Evolutionary conservation across 2,797 vertebrate species (phyloP).

Genomic region (Enteromius trimaculatus): DNA sequence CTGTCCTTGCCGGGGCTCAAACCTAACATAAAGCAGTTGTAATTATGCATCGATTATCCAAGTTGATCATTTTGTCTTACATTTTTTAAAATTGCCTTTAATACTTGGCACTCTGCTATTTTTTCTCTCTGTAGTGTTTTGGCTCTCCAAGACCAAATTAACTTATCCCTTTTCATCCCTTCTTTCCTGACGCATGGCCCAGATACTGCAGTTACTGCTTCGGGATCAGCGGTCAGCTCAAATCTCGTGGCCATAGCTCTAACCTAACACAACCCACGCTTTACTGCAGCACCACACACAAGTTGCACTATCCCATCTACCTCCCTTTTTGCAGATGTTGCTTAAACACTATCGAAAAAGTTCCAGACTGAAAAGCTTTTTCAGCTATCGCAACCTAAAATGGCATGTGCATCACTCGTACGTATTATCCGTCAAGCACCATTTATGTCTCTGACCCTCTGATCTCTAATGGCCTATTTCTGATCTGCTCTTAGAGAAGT

Average conservation of each 20-base stretch:
- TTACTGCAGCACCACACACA: not conserved
- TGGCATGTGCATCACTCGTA: conserved; percentile 8
- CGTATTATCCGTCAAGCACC: conserved; percentile 12
- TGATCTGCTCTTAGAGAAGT: conserved; percentile 36
- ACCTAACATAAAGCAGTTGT: not conserved
- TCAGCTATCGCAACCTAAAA: not conserved
- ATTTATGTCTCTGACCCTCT: conserved; percentile 23
- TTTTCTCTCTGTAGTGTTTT: conserved; percentile 21
- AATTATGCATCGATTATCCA: not conserved
- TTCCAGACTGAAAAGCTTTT: not conserved
- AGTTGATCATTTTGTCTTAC: not conserved
- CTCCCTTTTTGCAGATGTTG: not conserved
- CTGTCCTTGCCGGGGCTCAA: not conserved
- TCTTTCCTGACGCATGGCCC: conserved; percentile 27
- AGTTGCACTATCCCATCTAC: not conserved
- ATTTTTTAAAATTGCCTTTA: not conserved
- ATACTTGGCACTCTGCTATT: conserved; percentile 23
- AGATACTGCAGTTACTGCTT: conserved; percentile 30
- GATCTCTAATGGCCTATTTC: conserved; percentile 44
- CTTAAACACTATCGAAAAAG: not conserved
- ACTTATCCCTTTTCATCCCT: conserved; percentile 21
- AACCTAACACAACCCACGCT: not conserved
- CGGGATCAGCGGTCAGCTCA: not conserved
- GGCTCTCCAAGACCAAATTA: conserved; percentile 42
- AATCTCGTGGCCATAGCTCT: not conserved